phyloP scores from a whole-genome alignment of 2,113 vertebrate species.

The Dicaeum eximium region DNA sequence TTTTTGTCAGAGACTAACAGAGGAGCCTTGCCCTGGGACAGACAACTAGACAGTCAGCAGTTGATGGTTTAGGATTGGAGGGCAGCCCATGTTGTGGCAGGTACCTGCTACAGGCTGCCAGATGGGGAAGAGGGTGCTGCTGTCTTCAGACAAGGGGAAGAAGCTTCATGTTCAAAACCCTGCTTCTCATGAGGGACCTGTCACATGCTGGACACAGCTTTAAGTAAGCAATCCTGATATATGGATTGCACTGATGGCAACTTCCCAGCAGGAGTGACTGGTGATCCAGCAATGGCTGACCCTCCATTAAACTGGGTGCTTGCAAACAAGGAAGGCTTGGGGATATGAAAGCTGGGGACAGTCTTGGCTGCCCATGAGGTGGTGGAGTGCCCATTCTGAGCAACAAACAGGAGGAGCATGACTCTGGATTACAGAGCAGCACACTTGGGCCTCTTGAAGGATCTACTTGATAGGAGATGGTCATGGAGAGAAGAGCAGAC shows the following conservation, averaged over 20 bases:
- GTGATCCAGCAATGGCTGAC: background rate
- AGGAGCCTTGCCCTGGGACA: background rate
- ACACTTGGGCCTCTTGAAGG: background rate
- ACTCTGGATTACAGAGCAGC: background rate
- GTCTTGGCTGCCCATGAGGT: background rate
- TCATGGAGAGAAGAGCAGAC: background rate
- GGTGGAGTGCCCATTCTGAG: background rate
- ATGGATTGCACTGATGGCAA: background rate
- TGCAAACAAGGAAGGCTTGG: background rate
- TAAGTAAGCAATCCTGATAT: background rate
- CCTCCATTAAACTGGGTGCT: background rate
- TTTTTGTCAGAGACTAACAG: background rate
- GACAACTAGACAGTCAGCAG: background rate
- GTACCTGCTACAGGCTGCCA: background rate
- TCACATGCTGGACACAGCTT: background rate
- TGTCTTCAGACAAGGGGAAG: background rate
- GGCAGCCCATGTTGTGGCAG: background rate
- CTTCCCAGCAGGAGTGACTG: background rate
- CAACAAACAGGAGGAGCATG: background rate
- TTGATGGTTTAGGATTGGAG: background rate
- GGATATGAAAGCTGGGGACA: background rate
- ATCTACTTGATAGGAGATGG: background rate
- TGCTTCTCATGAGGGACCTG: background rate
- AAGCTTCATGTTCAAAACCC: background rate
- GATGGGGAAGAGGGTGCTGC: background rate